phyloP scores from a whole-genome alignment of 2,113 vertebrate species.

The Clupea harengus region DNA sequence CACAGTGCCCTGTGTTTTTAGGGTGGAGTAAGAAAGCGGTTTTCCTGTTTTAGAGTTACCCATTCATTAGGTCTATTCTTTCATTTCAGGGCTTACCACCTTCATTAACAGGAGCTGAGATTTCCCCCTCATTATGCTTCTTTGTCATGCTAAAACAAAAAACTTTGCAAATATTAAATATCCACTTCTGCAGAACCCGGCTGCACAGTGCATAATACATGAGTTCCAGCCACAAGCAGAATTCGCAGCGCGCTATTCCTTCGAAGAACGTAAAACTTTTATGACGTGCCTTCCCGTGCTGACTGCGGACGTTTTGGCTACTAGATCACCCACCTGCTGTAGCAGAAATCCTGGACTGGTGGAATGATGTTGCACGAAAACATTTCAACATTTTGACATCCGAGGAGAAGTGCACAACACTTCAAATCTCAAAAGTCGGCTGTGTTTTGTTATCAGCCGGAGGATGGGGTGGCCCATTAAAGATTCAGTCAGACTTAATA shows the following conservation, averaged over 20 bases:
- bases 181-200: not conserved
- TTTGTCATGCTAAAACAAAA: conserved; percentile 17
- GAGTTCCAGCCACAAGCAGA: conserved; percentile 45
- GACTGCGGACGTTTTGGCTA: not conserved
- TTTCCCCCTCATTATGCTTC: conserved; percentile 32
- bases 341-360: not conserved
- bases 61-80: not conserved
- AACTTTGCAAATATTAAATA: conserved; percentile 40
- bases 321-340: not conserved
- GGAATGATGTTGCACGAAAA: not conserved
- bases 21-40: not conserved
- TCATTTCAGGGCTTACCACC: not conserved
- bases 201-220: conserved; percentile 67
- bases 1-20: not conserved
- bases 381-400: not conserved
- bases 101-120: conserved; percentile 32
- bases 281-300: conserved; percentile 54
- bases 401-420: not conserved
- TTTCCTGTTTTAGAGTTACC: not conserved
- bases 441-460: conserved; percentile 49
- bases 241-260: conserved; percentile 60
- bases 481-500: conserved; percentile 74
- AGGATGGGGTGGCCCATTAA: conserved; percentile 70
- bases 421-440: not conserved
- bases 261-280: conserved; percentile 65